These are phyloP conservation scores for Calephelis nemesis DNA, from an alignment of 1,140 invertebrate species.

Conservation along the genomic window DNA sequence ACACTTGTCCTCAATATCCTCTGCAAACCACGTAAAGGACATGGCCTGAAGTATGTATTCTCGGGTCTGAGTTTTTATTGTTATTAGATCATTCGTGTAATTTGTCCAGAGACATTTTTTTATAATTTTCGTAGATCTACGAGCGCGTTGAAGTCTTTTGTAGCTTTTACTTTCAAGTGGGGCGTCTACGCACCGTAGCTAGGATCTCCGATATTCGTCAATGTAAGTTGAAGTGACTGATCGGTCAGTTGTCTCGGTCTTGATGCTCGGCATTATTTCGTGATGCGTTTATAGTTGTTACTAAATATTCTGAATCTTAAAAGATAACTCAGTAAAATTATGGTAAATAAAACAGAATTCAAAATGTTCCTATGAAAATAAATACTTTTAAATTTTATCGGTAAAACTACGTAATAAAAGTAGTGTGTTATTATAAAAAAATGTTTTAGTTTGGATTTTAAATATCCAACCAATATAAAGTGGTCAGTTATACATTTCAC, in stretches of 20 bases:
- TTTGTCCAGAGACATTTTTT: background rate
- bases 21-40: no score
- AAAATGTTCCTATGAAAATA: no score
- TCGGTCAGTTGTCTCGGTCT: background rate
- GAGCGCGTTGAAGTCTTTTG: slow-evolving; percentile 26
- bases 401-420: no score
- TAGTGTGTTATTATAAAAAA: no score
- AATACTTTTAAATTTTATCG: no score
- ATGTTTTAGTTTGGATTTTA: no score
- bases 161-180: slow-evolving; percentile 31
- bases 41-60: no score
- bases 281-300: background rate
- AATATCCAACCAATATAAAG: no score
- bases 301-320: background rate
- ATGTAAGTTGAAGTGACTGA: slow-evolving; percentile 14
- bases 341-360: no score
- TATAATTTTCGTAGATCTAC: background rate
- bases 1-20: no score
- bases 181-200: slow-evolving; percentile 27
- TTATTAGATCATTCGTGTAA: background rate
- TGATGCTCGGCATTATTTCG: background rate
- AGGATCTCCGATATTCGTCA: slow-evolving; percentile 5
- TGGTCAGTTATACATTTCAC: no score
- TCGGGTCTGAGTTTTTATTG: no score
- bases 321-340: background rate